Percentiles rank a stretch among this genome's conserved stretches.
Evolutionary conservation across 37 sponge, comb jelly and placozoan genomes (phyloP).

Genomic region (Diacarnus erythraeanus): DNA sequence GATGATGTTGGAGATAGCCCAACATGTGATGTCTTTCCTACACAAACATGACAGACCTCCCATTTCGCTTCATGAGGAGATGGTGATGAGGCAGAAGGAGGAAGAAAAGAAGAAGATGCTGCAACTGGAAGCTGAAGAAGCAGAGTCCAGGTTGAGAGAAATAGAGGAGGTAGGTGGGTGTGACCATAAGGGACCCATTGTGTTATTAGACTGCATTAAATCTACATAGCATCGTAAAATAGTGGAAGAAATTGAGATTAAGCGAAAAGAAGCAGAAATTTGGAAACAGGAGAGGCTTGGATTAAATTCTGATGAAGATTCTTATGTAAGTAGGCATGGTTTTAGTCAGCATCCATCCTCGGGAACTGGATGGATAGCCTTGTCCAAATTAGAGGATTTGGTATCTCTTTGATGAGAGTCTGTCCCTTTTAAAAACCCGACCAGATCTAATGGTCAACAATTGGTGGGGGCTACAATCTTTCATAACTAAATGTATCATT

Average conservation of each 20-base stretch:
- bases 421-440: too few species aligned
- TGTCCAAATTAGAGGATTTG: too few species aligned
- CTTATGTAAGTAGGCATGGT: neutral
- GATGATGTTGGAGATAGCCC: conserved; percentile 69
- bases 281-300: neutral
- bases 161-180: conserved; percentile 34
- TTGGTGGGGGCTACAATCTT: too few species aligned
- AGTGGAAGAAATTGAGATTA: conserved; percentile 20
- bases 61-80: conserved; percentile 76
- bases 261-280: conserved; percentile 38
- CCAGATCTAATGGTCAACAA: too few species aligned
- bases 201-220: neutral
- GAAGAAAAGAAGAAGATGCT: conserved; percentile 36
- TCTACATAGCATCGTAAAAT: conserved; percentile 13
- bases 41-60: conserved; percentile 63
- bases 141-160: conserved; percentile 17
- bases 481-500: too few species aligned
- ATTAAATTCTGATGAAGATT: conserved; percentile 13
- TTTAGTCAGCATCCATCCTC: neutral
- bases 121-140: conserved; percentile 24
- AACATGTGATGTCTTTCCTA: conserved; percentile 57
- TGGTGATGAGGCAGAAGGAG: conserved; percentile 55
- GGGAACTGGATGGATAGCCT: too few species aligned
- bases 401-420: too few species aligned
- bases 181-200: neutral